Evolutionary conservation across 2,888 invertebrate genomes (phyloP).

Genomic region (Vanessa cardui): DNA sequence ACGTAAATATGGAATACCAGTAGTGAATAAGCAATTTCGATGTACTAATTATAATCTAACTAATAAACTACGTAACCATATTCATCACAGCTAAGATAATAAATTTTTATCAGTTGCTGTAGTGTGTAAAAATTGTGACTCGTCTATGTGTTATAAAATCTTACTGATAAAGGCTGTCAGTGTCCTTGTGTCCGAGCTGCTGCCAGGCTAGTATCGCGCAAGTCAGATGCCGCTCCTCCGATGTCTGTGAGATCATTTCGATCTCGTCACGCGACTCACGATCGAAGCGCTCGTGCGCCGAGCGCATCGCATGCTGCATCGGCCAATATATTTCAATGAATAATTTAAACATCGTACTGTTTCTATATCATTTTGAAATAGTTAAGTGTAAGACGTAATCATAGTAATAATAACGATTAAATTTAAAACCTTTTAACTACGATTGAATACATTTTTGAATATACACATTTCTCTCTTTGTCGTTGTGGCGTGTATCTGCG

Average conservation of each 20-base stretch:
- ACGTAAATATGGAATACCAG: no score
- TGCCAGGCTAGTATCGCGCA: conserved; percentile 76
- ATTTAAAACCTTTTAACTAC: background rate
- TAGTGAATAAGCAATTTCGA: no score
- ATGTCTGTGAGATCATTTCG: conserved; percentile 44
- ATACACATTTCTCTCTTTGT: no score
- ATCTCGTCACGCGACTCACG: conserved; percentile 45
- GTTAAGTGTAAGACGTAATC: background rate
- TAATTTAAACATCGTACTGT: conserved; percentile 15
- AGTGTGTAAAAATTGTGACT: no score
- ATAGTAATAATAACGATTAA: background rate
- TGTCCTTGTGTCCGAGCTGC: conserved; percentile 61
- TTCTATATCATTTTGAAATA: background rate
- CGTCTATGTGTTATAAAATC: conserved; percentile 12
- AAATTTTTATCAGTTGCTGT: background rate
- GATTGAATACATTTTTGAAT: no score
- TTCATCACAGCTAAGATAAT: no score
- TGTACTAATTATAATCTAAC: no score
- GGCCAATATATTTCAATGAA: conserved; percentile 19
- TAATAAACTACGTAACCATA: no score
- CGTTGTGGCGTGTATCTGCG: no score
- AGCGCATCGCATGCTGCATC: conserved; percentile 45
- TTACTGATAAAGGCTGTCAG: conserved; percentile 65
- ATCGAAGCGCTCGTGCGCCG: conserved; percentile 52
- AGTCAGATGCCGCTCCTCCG: conserved; percentile 60